Conservation (phyloP, 1,140 invertebrate genomes). For the Conopomorpha cramerella region DNA sequence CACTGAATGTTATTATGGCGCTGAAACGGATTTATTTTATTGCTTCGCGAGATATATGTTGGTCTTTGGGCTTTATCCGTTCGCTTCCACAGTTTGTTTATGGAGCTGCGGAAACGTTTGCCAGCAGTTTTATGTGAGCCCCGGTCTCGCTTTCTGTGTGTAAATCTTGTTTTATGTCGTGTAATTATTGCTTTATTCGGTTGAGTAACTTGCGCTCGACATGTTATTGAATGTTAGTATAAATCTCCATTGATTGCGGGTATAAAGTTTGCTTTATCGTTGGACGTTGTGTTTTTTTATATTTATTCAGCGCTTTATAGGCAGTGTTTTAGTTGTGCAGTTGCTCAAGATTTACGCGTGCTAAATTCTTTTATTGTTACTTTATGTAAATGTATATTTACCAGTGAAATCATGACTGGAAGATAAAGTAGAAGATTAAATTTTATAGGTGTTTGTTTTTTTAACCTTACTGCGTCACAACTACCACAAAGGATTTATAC, state of each 20-base stretch:
- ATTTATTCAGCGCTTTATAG: too few species aligned
- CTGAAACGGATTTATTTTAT: constrained; percentile 53
- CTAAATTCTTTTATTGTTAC: too few species aligned
- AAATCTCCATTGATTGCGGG: constrained; percentile 47
- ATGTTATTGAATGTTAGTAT: constrained; percentile 49
- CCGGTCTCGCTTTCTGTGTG: constrained; percentile 26
- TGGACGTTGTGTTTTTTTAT: too few species aligned
- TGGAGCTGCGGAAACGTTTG: constrained; percentile 28
- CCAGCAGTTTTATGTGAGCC: constrained; percentile 35
- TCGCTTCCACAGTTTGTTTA: constrained; percentile 42
- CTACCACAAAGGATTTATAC: too few species aligned
- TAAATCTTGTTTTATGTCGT: constrained; percentile 49
- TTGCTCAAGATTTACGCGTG: too few species aligned
- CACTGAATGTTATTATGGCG: constrained; percentile 52
- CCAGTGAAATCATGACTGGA: too few species aligned
- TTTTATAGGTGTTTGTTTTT: too few species aligned
- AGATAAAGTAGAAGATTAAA: too few species aligned
- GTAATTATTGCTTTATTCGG: constrained; percentile 52
- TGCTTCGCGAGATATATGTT: constrained; percentile 40
- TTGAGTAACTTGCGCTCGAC: constrained; percentile 27
- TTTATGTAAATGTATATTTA: too few species aligned
- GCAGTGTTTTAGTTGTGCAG: too few species aligned
- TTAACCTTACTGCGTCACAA: too few species aligned
- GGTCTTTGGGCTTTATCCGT: constrained; percentile 43
- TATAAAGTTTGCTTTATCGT: constrained; percentile 50